phyloP scores from a whole-genome alignment of 2,888 invertebrate genomes.

The Pollenia amentaria region DNA sequence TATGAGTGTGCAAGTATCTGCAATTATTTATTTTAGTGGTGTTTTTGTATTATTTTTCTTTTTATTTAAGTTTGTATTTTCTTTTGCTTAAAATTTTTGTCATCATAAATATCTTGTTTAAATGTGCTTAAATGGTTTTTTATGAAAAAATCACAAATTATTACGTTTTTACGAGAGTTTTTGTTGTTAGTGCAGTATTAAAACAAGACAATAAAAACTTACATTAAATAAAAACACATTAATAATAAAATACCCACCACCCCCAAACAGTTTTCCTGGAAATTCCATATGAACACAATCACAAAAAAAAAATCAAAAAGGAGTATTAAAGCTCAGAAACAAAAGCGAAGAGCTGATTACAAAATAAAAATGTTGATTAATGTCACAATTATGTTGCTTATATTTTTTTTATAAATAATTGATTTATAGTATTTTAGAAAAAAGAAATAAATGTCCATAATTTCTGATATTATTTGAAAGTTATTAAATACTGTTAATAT shows the following conservation, averaged over 20 bases:
- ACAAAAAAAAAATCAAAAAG: not conserved
- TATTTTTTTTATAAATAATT: not conserved
- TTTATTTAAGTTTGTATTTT: constrained; percentile 5
- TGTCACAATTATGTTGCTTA: not conserved
- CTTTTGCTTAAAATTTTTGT: constrained; percentile 38
- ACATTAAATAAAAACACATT: constrained; percentile 61
- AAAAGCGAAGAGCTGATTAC: constrained; percentile 15
- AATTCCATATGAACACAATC: not conserved
- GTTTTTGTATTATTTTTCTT: constrained; percentile 24
- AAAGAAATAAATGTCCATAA: constrained; percentile 6
- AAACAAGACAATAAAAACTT: constrained; percentile 54
- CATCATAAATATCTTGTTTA: constrained; percentile 66
- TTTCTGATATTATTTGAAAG: constrained; percentile 14
- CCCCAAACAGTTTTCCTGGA: no score
- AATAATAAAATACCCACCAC: constrained; percentile 48
- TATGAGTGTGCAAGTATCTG: not conserved
- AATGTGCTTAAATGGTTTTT: constrained; percentile 62
- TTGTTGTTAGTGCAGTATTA: constrained; percentile 20
- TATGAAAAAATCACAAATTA: constrained; percentile 59
- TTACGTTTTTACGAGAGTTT: constrained; percentile 41
- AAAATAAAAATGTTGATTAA: constrained; percentile 9
- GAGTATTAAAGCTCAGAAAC: not conserved
- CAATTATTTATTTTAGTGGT: not conserved
- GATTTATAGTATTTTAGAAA: constrained; percentile 27
- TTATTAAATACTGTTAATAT: constrained; percentile 18